phyloP scores from a whole-genome alignment of 2,113 vertebrate genomes.

The Propithecus coquereli region DNA sequence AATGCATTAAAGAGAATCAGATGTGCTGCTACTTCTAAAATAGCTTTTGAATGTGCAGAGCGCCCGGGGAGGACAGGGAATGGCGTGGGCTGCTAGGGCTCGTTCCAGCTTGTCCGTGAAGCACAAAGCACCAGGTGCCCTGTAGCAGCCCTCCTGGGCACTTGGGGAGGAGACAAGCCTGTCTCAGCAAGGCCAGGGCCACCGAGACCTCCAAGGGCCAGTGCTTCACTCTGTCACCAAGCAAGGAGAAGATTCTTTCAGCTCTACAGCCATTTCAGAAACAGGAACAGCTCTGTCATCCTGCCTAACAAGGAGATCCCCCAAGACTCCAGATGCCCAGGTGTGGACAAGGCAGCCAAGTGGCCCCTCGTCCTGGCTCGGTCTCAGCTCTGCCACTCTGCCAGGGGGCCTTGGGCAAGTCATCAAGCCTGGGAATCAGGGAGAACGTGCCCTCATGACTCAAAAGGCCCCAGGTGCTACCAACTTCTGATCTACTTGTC shows the following conservation, averaged over 20 bases:
- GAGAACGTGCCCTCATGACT: neutral
- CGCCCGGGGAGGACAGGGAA: neutral
- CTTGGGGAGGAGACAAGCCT: neutral
- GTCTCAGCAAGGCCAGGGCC: neutral
- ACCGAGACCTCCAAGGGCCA: neutral
- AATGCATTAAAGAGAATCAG: conserved; percentile 34
- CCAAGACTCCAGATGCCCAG: neutral
- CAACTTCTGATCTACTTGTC: neutral
- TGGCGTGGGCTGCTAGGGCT: neutral
- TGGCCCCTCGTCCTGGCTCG: rapidly evolving
- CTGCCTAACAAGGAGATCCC: neutral
- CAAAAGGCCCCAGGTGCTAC: neutral
- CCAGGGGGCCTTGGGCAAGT: neutral
- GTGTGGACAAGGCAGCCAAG: neutral
- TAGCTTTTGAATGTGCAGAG: conserved; percentile 60
- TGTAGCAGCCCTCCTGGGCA: neutral
- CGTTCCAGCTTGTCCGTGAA: conserved; percentile 48
- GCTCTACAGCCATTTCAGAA: neutral
- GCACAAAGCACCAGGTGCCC: neutral
- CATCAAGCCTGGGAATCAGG: neutral
- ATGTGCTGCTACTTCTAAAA: conserved; percentile 61
- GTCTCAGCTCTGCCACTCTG: neutral
- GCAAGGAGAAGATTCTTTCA: no score
- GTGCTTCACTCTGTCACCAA: neutral
- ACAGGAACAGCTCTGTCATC: neutral